Evolutionary conservation across 2,113 vertebrate species (phyloP).

Genomic region (Gasterosteus nipponicus): DNA sequence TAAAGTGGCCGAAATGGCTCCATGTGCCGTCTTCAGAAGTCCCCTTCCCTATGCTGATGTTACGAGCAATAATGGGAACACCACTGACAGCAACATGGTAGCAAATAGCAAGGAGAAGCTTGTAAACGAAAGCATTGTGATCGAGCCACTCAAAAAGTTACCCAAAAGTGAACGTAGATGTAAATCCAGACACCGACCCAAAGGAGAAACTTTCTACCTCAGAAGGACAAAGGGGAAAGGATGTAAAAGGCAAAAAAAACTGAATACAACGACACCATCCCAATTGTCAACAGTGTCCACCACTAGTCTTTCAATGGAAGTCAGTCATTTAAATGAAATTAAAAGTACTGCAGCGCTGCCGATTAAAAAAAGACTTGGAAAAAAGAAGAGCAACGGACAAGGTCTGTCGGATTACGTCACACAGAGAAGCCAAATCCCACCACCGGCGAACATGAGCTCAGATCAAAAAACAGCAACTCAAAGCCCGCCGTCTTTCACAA

Average conservation of each 20-base stretch:
- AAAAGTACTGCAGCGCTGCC: background rate
- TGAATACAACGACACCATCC: background rate
- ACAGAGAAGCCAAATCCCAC: conserved; percentile 1
- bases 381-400: conserved; percentile 23
- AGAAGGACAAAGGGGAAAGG: conserved; percentile 37
- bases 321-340: conserved; percentile 1
- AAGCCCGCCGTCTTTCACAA: conserved; percentile 7
- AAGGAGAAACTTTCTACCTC: conserved; percentile 50
- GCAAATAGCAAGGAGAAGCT: background rate
- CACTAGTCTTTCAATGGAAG: background rate
- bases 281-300: background rate
- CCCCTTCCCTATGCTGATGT: conserved; percentile 46
- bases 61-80: conserved; percentile 4
- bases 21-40: conserved; percentile 69
- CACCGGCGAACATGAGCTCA: conserved; percentile 4
- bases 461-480: conserved; percentile 3
- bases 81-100: background rate
- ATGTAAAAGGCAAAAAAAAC: conserved; percentile 49
- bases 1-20: conserved; percentile 61
- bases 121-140: background rate
- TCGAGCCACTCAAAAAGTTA: conserved; percentile 12
- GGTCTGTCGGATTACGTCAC: background rate
- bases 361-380: conserved; percentile 14
- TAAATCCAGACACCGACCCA: conserved; percentile 27
- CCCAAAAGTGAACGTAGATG: conserved; percentile 43